These are phyloP conservation scores for Balanococcus diminutus DNA, from an alignment of 2,888 invertebrate species.

Conservation along the genomic window DNA sequence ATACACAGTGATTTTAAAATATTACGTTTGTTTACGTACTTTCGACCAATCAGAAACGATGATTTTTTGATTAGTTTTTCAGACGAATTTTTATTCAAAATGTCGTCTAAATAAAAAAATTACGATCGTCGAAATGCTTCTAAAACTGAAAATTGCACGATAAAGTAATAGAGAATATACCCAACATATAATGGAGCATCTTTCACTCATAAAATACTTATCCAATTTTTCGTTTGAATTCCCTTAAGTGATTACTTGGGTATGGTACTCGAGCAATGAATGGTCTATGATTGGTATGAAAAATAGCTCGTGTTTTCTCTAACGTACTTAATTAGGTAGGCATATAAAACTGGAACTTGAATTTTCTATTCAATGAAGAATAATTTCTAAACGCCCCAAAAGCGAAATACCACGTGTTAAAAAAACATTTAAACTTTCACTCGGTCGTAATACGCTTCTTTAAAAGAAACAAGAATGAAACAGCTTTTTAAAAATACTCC, in stretches of 20 bases:
- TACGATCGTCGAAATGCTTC: too few relatives aligned
- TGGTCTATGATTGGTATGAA: background rate
- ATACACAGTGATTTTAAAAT: too few relatives aligned
- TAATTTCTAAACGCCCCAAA: background rate
- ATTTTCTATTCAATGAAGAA: background rate
- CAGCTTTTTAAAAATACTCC: background rate
- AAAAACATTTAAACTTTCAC: slow-evolving; percentile 1
- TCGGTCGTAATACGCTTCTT: background rate
- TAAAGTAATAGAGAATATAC: too few relatives aligned
- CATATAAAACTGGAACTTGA: background rate
- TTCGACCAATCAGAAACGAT: too few relatives aligned
- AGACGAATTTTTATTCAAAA: too few relatives aligned
- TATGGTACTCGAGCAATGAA: background rate
- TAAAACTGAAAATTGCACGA: too few relatives aligned
- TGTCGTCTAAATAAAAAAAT: too few relatives aligned
- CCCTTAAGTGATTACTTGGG: background rate
- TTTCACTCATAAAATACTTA: too few relatives aligned
- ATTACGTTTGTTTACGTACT: too few relatives aligned
- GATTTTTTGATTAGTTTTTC: too few relatives aligned
- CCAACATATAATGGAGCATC: too few relatives aligned
- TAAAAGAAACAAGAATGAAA: background rate
- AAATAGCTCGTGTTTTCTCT: background rate
- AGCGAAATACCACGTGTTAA: slow-evolving; percentile 3
- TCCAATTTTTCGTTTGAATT: background rate
- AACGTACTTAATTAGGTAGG: too few relatives aligned